Base-by-base conservation (phyloP, 2,113 vertebrate genomes). In the Polypterus bichir region DNA sequence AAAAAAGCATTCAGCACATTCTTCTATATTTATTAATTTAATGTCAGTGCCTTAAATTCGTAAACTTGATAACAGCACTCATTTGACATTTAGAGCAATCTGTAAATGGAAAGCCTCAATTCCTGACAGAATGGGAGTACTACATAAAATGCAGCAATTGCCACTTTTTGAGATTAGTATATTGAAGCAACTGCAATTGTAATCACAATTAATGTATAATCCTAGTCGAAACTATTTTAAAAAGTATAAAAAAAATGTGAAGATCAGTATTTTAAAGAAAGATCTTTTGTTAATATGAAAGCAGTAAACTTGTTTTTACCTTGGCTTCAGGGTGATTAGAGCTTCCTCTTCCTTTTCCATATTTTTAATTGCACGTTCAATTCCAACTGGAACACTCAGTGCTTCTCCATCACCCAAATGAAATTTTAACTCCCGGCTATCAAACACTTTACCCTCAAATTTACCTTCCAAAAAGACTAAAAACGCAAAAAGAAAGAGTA, bases 281-380 rank as follows among this genome's bases (percentile, higher is more conserved):
- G 11, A n/a, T 5, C 27, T 27, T 27, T 27, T 27, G 27, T 27
- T 27, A 27, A 27, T 27, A 27, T 27, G 27, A 27, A 9, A 11
- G 46, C 5, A 6, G 27, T 48, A 49, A 9, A 52, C 53, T 52
- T 51, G 64, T 45, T 65, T 85, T 70, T 85, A 99, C 96, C 84
- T 96, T 45, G 95, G 82, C 65, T 88, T 93, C 57, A 99, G 81
- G 62, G 77, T 85, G 62, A 99, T 84, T 11, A 92, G 63, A 0
- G 92, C 85, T 67, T 91, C 91, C 71, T 99, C 96, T 0, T 76
- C 91, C 66, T 98, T 88, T 70, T 98, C 93, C 96, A 99, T 99
- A 68, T 87, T 86, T 64, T 88, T 91, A 62, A 99, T 81, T 5
- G 88, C 90, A 67, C 88, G 92, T 80, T 99, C 95, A 71, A 95